Base-by-base conservation (phyloP, 2,797 vertebrate genomes). In the Lophura swinhoii region DNA sequence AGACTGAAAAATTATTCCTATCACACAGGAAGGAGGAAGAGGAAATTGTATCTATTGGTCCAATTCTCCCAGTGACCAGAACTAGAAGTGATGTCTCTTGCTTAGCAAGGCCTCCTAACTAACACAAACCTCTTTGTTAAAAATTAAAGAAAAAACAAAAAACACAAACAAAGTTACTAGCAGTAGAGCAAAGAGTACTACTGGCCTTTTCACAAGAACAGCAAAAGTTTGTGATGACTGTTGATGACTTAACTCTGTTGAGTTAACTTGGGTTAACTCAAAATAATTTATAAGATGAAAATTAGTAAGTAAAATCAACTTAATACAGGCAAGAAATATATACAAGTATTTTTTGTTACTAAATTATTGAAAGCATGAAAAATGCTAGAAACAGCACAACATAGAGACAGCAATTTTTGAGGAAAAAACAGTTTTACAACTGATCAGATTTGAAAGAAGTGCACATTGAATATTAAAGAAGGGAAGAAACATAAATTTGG, bases 361-460 rank as follows among this genome's bases (percentile, higher is more conserved):
- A 82, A 46, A 33, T 76, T 58, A 33, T 86, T 33, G 29, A 89
- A 96, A 84, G 78, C 66, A 28, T 68, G 64, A 33, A 49, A 74
- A 68, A 93, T 78, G 17, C 75, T 85, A 37, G 43, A 85, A 91
- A 87, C 78, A 33, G 78, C 55, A 24, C 77, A 55, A 37, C 59
- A 86, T 49, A 75, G 58, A 87, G 75, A 79, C 75, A 86, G 48
- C 51, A 91, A 80, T 62, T 82, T 96, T 83, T 71, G 88, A 90
- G 49, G 8, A 53, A n/a, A 68, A n/a, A 76, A 76, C 72, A 23
- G 28, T 58, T 78, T 67, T 93, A 71, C 21, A 94, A 28, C 26
- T 78, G 82, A 84, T 94, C 90, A 85, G 49, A 82, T 72, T 72
- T 91, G 63, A 92, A 44, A n/a, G 29, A 41, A 95, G 84, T 39